These are phyloP conservation scores for Aethina tumida DNA, from an alignment of 1,140 invertebrate species.

Conservation along the genomic window DNA sequence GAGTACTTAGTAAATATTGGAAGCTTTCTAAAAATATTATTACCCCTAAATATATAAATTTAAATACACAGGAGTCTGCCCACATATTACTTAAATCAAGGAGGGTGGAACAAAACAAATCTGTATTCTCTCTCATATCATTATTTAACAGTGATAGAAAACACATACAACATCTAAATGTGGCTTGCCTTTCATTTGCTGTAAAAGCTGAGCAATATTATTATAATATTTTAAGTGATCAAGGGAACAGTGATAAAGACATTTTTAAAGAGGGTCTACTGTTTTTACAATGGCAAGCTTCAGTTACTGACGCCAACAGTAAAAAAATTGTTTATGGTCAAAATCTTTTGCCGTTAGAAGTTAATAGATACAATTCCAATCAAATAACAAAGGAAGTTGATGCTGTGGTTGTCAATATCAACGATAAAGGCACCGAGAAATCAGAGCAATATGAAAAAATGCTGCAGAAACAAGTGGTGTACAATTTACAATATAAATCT, in stretches of 20 bases:
- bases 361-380: conserved; percentile 16
- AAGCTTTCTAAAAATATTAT: conserved; percentile 35
- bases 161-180: conserved; percentile 17
- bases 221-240: conserved; percentile 28
- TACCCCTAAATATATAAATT: conserved; percentile 32
- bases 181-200: conserved; percentile 29
- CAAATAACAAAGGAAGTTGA: conserved; percentile 14
- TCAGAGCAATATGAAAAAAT: conserved; percentile 10
- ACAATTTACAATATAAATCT: conserved; percentile 40
- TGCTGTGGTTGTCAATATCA: conserved; percentile 16
- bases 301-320: conserved; percentile 33
- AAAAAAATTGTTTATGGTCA: conserved; percentile 40
- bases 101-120: conserved; percentile 22
- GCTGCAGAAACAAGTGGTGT: conserved; percentile 36
- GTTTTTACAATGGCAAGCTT: conserved; percentile 43
- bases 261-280: conserved; percentile 35
- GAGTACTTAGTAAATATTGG: conserved; percentile 47
- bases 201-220: conserved; percentile 23
- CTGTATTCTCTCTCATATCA: conserved; percentile 34
- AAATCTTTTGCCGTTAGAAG: conserved; percentile 36
- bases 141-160: conserved; percentile 28
- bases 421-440: conserved; percentile 15
- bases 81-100: conserved; percentile 41
- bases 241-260: conserved; percentile 14
- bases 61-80: conserved; percentile 43